phyloP scores from a whole-genome alignment of 2,888 invertebrate species.

The Orthonychiurus folsomi region DNA sequence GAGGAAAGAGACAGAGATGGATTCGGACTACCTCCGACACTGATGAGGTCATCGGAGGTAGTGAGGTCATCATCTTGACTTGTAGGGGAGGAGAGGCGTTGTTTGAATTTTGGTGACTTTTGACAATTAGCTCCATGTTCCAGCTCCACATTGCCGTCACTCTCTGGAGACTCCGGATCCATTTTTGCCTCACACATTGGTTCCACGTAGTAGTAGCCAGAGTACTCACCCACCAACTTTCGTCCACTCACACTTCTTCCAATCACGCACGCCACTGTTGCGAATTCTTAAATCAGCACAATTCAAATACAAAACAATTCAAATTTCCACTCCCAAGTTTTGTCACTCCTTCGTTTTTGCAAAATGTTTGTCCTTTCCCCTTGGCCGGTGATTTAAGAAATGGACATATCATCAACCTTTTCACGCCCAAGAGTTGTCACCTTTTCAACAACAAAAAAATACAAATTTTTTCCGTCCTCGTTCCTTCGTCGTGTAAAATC shows the following conservation, averaged over 20 bases:
- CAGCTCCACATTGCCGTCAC: slow-evolving; percentile 1
- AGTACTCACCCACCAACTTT: neutral
- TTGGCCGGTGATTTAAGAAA: too few relatives aligned
- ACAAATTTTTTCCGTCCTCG: too few relatives aligned
- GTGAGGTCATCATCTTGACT: slow-evolving; percentile 23
- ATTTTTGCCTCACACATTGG: slow-evolving; percentile 41
- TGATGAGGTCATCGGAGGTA: slow-evolving; percentile 39
- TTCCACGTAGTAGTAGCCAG: slow-evolving; percentile 21
- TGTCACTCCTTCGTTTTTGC: neutral
- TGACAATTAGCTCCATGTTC: neutral
- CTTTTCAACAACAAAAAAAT: too few relatives aligned
- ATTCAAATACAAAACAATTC: too few relatives aligned
- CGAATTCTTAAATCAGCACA: slow-evolving; percentile 19
- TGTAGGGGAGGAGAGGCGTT: neutral
- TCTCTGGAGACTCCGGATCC: slow-evolving; percentile 40
- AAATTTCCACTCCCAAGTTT: neutral
- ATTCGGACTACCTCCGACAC: slow-evolving; percentile 40
- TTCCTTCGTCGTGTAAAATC: too few relatives aligned
- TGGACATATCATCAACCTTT: too few relatives aligned
- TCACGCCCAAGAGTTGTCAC: too few relatives aligned
- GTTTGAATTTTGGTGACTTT: neutral
- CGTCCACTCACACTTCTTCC: neutral
- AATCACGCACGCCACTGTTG: slow-evolving; percentile 5
- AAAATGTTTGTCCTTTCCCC: neutral
- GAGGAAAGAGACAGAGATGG: slow-evolving; percentile 34